phyloP scores from a whole-genome alignment of 2,113 vertebrate species.

The Microtus pennsylvanicus region DNA sequence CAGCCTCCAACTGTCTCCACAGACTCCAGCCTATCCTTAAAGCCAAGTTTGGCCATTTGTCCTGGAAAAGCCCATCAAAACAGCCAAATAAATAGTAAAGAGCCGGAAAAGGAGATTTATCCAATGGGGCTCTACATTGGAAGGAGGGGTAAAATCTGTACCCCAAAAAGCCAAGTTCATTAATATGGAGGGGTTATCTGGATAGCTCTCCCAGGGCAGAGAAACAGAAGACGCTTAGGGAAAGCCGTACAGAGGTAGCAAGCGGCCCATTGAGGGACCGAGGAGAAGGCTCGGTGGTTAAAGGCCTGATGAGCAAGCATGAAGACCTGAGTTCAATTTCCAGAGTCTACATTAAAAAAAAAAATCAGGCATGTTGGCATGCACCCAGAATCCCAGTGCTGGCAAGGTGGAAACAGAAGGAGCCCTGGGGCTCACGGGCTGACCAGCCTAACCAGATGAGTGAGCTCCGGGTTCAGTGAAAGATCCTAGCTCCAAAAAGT shows the following conservation, averaged over 20 bases:
- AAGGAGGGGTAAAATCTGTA: neutral
- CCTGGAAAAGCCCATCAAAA: neutral
- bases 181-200: neutral
- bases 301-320: neutral
- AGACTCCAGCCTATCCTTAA: neutral
- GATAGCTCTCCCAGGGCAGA: neutral
- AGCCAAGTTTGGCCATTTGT: neutral
- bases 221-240: neutral
- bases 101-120: neutral
- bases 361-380: neutral
- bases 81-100: neutral
- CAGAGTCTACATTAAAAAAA: too few relatives aligned
- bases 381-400: neutral
- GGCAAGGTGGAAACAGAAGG: neutral
- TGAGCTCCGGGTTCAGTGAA: neutral
- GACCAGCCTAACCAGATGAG: neutral
- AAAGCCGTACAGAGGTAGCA: rapidly evolving
- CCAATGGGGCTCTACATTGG: neutral
- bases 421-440: neutral
- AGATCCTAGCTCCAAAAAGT: neutral
- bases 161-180: neutral
- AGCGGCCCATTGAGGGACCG: rapidly evolving
- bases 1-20: rapidly evolving
- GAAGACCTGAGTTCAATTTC: neutral
- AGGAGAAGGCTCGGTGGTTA: neutral